A percentile compares a stretch with the other conserved stretches of the same genome.
Evolutionary conservation across 1,140 invertebrate genomes (phyloP).

Genomic region (Drosophila pandora): DNA sequence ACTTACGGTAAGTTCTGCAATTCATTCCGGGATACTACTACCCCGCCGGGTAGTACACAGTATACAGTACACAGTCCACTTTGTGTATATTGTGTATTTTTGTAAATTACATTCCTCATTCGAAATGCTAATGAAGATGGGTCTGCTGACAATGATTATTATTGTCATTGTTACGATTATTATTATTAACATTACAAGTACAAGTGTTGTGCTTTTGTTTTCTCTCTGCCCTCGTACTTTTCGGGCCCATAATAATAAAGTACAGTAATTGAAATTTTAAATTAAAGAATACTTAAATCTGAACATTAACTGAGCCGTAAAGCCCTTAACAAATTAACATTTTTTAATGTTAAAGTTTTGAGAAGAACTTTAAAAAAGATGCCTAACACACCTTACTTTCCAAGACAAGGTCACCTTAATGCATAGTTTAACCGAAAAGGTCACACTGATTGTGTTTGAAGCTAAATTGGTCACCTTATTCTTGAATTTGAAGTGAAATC

Average conservation of each 20-base stretch:
- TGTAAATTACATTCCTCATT: background rate
- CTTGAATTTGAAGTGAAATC: background rate
- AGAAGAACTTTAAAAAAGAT: no score
- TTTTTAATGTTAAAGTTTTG: no score
- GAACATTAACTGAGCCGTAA: background rate
- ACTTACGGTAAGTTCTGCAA: conserved; percentile 88
- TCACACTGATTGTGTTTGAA: no score
- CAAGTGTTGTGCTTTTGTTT: conserved; percentile 1
- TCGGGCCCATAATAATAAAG: background rate
- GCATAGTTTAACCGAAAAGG: no score
- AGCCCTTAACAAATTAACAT: background rate
- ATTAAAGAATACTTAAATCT: background rate
- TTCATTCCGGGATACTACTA: background rate
- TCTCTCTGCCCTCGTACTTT: background rate
- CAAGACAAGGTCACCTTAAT: no score
- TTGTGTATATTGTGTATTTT: background rate
- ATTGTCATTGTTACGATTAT: conserved; percentile 16
- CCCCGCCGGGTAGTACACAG: background rate
- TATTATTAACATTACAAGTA: conserved; percentile 2
- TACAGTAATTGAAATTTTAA: background rate
- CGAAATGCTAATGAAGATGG: conserved; percentile 15
- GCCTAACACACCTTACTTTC: no score
- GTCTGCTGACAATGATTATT: conserved; percentile 17
- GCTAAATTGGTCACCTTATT: no score
- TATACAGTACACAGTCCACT: no score